Conservation (phyloP, 2,888 invertebrate genomes). For the Hyposoter dolosus region DNA sequence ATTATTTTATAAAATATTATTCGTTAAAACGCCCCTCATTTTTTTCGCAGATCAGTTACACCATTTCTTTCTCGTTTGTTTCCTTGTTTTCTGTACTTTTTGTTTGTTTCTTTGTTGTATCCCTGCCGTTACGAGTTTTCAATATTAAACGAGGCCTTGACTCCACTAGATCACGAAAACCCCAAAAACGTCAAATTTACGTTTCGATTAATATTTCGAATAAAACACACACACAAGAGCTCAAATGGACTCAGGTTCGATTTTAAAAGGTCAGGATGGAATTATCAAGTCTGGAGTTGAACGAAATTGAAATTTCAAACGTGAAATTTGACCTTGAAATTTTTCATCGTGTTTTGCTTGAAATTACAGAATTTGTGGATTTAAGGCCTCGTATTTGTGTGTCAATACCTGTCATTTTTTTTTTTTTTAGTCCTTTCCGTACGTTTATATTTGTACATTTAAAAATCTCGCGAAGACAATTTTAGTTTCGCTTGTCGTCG, state of each 20-base stretch:
- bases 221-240: neutral
- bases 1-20: slow-evolving; percentile 76
- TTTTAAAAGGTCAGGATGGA: neutral
- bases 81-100: slow-evolving; percentile 27
- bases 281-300: neutral
- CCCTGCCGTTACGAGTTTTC: slow-evolving; percentile 44
- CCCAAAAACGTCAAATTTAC: neutral
- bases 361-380: neutral
- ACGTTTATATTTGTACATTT: slow-evolving; percentile 65
- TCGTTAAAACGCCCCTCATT: slow-evolving; percentile 67
- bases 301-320: neutral
- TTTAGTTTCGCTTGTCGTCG: slow-evolving; percentile 48
- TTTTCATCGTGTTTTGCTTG: neutral
- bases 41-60: slow-evolving; percentile 41
- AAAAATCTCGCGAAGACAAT: slow-evolving; percentile 50
- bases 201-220: neutral
- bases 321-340: neutral
- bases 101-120: slow-evolving; percentile 39
- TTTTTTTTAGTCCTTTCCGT: slow-evolving; percentile 37
- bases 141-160: slow-evolving; percentile 14
- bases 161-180: too few relatives aligned
- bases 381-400: neutral
- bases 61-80: slow-evolving; percentile 33
- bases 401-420: slow-evolving; percentile 47
- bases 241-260: neutral